A percentile compares a stretch with the other conserved stretches of the same genome.
phyloP scores from a whole-genome alignment of 2,888 invertebrate genomes.

The Acanthoscelides obtectus region DNA sequence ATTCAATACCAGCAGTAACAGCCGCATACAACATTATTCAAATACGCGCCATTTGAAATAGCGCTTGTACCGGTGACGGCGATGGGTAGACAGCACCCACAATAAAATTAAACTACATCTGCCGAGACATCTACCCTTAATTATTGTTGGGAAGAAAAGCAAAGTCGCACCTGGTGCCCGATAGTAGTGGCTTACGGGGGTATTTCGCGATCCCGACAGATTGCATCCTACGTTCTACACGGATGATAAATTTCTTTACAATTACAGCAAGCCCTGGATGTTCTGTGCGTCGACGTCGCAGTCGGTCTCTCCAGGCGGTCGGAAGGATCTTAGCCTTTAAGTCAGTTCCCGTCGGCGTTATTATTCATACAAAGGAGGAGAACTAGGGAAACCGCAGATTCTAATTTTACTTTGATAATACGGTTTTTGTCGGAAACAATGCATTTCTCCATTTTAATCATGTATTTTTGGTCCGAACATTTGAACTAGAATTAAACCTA shows the following conservation, averaged over 20 bases:
- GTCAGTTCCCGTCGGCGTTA: no score
- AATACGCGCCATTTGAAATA: neutral
- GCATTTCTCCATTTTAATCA: no score
- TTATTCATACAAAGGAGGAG: no score
- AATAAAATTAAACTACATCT: neutral
- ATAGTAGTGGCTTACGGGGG: neutral
- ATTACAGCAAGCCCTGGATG: neutral
- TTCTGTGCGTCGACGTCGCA: neutral
- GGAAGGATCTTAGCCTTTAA: no score
- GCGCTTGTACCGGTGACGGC: neutral
- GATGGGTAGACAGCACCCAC: no score
- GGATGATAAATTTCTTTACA: neutral
- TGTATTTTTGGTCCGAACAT: no score
- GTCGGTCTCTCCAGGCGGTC: neutral
- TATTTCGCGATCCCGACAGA: neutral
- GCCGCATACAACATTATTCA: neutral
- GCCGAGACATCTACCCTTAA: neutral
- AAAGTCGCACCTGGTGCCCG: neutral
- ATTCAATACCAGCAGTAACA: no score
- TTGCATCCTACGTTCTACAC: neutral
- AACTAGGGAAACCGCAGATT: no score
- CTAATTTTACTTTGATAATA: no score
- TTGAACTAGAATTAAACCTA: no score
- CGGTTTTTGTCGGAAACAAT: no score
- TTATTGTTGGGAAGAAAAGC: neutral